These are phyloP conservation scores for Caradrina kadenii DNA, from an alignment of 2,888 invertebrate genomes.

Conservation along the genomic window DNA sequence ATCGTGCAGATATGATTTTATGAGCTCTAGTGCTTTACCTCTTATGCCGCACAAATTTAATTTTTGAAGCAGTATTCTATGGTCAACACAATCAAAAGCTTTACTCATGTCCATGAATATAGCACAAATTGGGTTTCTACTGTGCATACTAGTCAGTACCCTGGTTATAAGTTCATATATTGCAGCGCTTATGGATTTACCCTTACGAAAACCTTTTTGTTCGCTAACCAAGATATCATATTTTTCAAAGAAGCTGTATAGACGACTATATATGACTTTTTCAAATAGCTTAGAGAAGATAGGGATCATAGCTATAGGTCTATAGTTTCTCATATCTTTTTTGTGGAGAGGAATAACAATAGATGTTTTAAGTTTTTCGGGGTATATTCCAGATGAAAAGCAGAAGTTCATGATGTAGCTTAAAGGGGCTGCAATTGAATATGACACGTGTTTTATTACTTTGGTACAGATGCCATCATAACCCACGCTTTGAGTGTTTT, in stretches of 20 bases:
- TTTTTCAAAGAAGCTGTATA: constrained; percentile 6
- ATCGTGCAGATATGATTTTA: neutral
- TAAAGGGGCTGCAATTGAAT: too few relatives aligned
- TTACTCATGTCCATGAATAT: constrained; percentile 14
- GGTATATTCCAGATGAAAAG: too few relatives aligned
- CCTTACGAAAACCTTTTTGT: constrained; percentile 15
- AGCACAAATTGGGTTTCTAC: constrained; percentile 3
- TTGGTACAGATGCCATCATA: too few relatives aligned
- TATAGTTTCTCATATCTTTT: constrained; percentile 2
- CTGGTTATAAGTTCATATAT: neutral
- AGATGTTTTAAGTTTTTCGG: too few relatives aligned
- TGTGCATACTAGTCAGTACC: constrained; percentile 3
- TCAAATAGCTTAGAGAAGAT: neutral
- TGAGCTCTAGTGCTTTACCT: neutral
- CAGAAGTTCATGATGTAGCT: too few relatives aligned
- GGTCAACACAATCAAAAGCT: constrained; percentile 9
- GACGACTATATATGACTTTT: neutral
- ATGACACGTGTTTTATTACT: too few relatives aligned
- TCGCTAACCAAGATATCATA: constrained; percentile 5
- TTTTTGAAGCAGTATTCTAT: constrained; percentile 8
- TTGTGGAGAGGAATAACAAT: too few relatives aligned
- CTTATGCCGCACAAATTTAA: constrained; percentile 2
- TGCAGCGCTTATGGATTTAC: constrained; percentile 5
- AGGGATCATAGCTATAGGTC: constrained; percentile 4
- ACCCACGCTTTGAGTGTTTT: too few relatives aligned